Percentiles rank a stretch among this genome's conserved stretches.
phyloP scores from a whole-genome alignment of 1,140 invertebrate genomes.

The Epicauta chinensis region DNA sequence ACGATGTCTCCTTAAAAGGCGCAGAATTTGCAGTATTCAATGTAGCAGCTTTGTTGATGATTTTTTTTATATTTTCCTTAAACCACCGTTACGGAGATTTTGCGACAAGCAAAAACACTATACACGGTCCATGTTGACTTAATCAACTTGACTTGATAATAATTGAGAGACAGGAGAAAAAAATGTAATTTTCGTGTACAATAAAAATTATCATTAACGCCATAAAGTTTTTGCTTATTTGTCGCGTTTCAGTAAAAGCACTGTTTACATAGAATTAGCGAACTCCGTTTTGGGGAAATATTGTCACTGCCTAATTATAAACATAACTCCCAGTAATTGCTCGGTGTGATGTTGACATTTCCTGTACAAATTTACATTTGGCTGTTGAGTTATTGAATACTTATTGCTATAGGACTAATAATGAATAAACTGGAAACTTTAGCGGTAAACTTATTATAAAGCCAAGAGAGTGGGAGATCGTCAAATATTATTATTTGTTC shows the following conservation, averaged over 20 bases:
- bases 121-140: neutral
- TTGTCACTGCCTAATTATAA: conserved; percentile 42
- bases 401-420: conserved; percentile 26
- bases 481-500: conserved; percentile 26
- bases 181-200: neutral
- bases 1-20: conserved; percentile 14
- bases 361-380: conserved; percentile 39
- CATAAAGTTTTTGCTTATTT: conserved; percentile 21
- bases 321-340: conserved; percentile 41
- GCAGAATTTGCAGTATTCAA: conserved; percentile 11
- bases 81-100: neutral
- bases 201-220: neutral
- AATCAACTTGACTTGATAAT: no score
- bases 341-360: conserved; percentile 38
- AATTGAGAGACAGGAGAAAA: no score
- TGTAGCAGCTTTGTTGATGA: neutral
- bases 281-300: conserved; percentile 37
- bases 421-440: conserved; percentile 25
- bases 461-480: conserved; percentile 12
- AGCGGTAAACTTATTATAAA: conserved; percentile 23
- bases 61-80: neutral
- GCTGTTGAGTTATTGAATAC: conserved; percentile 34
- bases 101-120: neutral
- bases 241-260: conserved; percentile 20
- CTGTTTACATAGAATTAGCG: conserved; percentile 39